Evolutionary conservation across 1,140 invertebrate genomes (phyloP).

Genomic region (Nebria ingens): DNA sequence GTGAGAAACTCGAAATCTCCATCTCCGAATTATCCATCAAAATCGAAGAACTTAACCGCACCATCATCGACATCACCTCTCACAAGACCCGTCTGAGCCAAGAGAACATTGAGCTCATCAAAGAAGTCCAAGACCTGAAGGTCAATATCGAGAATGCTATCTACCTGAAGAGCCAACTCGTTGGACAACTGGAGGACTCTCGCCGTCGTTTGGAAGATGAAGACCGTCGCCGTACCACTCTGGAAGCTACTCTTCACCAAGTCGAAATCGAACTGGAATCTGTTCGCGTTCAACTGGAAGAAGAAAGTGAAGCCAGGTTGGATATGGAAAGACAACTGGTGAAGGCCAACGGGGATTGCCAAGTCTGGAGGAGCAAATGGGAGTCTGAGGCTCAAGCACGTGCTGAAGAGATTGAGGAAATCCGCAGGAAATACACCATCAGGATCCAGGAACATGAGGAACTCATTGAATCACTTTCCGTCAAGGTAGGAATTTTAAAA

Average conservation of each 20-base stretch:
- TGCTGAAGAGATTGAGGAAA: constrained; percentile 86
- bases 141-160: constrained; percentile 81
- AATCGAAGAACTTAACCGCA: constrained; percentile 91
- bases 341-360: constrained; percentile 79
- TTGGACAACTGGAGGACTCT: constrained; percentile 83
- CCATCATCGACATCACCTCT: constrained; percentile 87
- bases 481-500: constrained; percentile 53
- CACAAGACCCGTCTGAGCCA: constrained; percentile 77
- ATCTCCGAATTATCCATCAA: constrained; percentile 84
- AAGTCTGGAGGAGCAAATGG: constrained; percentile 84
- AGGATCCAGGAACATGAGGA: constrained; percentile 93
- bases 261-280: constrained; percentile 89
- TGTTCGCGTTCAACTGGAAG: constrained; percentile 84
- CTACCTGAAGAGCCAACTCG: constrained; percentile 80
- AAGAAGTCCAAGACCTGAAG: constrained; percentile 92
- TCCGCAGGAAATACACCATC: constrained; percentile 80
- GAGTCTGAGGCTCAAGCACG: constrained; percentile 83
- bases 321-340: constrained; percentile 91
- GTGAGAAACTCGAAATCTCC: constrained; percentile 81
- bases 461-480: constrained; percentile 83
- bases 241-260: constrained; percentile 80
- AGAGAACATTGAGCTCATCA: constrained; percentile 89
- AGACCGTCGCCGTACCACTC: constrained; percentile 77
- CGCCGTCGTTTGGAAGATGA: constrained; percentile 90
- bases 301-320: constrained; percentile 88